These are phyloP conservation scores for Puffinus mauretanicus DNA, from an alignment of 2,113 vertebrate species.

Conservation along the genomic window DNA sequence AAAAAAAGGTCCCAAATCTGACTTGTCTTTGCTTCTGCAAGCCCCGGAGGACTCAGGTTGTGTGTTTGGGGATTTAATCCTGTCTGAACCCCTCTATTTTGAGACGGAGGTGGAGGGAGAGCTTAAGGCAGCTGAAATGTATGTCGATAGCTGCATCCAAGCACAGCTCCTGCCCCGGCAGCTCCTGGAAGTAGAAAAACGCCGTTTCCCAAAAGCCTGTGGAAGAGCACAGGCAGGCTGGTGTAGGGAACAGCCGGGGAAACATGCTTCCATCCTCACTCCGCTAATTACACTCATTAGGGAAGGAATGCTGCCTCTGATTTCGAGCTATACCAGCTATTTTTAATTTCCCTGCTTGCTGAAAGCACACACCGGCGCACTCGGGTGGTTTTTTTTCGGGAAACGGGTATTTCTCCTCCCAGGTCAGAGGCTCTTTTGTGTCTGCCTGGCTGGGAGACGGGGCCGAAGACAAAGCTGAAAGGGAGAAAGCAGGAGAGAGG, in stretches of 20 bases:
- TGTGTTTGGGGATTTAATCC: neutral
- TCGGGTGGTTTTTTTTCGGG: neutral
- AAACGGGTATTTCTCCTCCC: neutral
- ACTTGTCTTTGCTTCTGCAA: neutral
- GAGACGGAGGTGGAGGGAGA: neutral
- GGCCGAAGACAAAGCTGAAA: slow-evolving; percentile 50
- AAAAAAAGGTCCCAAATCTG: neutral
- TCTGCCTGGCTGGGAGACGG: slow-evolving; percentile 51
- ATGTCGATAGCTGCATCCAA: neutral
- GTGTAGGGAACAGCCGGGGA: neutral
- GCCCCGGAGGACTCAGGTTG: neutral
- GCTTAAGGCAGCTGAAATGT: neutral
- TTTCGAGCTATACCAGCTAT: neutral
- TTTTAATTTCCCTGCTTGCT: slow-evolving; percentile 1
- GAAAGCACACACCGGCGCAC: neutral
- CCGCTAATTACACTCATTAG: slow-evolving; percentile 26
- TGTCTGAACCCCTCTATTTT: neutral
- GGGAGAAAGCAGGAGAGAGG: neutral
- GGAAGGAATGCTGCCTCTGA: neutral
- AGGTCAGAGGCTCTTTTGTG: slow-evolving; percentile 55
- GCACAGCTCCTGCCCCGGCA: neutral
- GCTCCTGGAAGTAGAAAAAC: neutral
- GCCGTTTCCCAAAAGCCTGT: neutral
- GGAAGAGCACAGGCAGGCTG: neutral
- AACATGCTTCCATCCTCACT: neutral